phyloP scores from a whole-genome alignment of 2,113 vertebrate species.

The Haliaeetus leucogaster region DNA sequence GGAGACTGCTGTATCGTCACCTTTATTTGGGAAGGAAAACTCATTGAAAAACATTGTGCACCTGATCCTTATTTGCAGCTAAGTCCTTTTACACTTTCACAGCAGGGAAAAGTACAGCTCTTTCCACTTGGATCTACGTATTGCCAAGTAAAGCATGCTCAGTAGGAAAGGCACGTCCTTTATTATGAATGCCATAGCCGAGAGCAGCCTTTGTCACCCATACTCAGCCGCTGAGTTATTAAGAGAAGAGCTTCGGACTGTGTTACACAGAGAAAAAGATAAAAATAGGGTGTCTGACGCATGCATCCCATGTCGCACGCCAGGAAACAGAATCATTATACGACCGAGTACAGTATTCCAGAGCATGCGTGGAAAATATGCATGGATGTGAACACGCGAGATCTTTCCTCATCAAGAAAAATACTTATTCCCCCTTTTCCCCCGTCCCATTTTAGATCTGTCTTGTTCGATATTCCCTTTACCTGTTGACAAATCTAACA shows the following conservation, averaged over 20 bases:
- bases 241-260: slow-evolving; percentile 16
- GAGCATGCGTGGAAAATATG: slow-evolving; percentile 61
- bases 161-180: neutral
- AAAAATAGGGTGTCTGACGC: slow-evolving; percentile 68
- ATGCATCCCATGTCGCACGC: slow-evolving; percentile 22
- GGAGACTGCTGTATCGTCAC: neutral
- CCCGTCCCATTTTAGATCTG: neutral
- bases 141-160: neutral
- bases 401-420: slow-evolving; percentile 32
- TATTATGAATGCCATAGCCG: neutral
- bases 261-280: slow-evolving; percentile 57
- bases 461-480: neutral
- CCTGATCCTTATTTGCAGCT: neutral
- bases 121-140: neutral
- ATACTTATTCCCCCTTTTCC: neutral
- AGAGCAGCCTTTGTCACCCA: neutral
- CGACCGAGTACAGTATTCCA: slow-evolving; percentile 31
- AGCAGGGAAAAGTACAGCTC: neutral
- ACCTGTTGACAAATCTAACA: neutral
- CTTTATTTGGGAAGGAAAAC: neutral
- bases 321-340: slow-evolving; percentile 36
- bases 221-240: neutral
- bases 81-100: neutral
- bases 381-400: neutral
- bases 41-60: neutral